phyloP scores from a whole-genome alignment of 2,888 invertebrate genomes.

The Linyphia triangularis region DNA sequence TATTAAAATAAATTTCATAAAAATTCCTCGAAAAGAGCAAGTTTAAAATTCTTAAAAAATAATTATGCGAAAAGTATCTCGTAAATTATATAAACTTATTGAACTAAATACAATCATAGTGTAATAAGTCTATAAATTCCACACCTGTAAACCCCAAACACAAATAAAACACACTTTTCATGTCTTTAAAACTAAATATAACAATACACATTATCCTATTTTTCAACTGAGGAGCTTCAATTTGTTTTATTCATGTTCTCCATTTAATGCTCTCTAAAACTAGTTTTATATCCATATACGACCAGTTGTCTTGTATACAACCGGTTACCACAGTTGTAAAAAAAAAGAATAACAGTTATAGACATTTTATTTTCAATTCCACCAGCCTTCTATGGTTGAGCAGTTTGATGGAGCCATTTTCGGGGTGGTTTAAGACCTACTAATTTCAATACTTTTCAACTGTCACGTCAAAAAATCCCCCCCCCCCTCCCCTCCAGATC shows the following conservation, averaged over 20 bases:
- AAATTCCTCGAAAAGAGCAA: too few relatives aligned
- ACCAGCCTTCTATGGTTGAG: conserved; percentile 47
- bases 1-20: too few relatives aligned
- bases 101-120: too few relatives aligned
- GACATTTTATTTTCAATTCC: conserved; percentile 64
- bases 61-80: too few relatives aligned
- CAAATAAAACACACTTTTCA: conserved; percentile 30
- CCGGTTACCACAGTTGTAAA: conserved; percentile 71
- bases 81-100: too few relatives aligned
- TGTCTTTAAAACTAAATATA: conserved; percentile 53
- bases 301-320: conserved; percentile 56
- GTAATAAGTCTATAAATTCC: conserved; percentile 28
- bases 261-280: conserved; percentile 69
- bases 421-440: conserved; percentile 63
- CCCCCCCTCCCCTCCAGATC: conserved; percentile 61
- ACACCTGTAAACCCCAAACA: conserved; percentile 30
- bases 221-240: conserved; percentile 44
- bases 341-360: conserved; percentile 63
- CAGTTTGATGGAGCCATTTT: conserved; percentile 70
- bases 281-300: conserved; percentile 54
- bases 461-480: conserved; percentile 73
- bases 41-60: too few relatives aligned
- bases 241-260: conserved; percentile 54
- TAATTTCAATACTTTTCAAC: conserved; percentile 71
- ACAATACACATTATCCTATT: conserved; percentile 63